These are phyloP conservation scores for Caiman crocodilus DNA, from an alignment of 2,797 vertebrate genomes.

Conservation along the genomic window DNA sequence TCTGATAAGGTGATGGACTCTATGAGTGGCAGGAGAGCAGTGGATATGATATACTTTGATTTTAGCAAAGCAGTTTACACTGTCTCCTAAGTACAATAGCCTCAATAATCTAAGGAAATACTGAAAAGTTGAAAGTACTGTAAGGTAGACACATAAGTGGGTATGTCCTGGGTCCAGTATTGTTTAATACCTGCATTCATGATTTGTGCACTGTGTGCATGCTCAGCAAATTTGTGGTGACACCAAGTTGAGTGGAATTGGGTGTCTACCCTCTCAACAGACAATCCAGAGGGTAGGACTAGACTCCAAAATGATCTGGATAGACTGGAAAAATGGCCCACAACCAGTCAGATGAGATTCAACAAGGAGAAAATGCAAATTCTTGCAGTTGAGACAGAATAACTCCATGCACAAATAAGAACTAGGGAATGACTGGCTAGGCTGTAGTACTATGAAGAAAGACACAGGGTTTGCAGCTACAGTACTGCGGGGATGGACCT, in stretches of 20 bases:
- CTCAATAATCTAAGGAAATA: not conserved
- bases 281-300: no score
- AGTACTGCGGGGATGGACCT: not conserved
- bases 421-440: rapidly evolving
- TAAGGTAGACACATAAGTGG: not conserved
- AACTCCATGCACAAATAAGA: not conserved
- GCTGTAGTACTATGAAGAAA: no score
- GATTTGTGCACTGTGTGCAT: no score
- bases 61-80: not conserved
- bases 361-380: not conserved
- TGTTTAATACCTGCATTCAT: not conserved
- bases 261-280: no score
- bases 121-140: not conserved
- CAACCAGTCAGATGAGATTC: not conserved
- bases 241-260: no score
- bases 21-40: no score
- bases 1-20: no score
- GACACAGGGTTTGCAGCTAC: no score
- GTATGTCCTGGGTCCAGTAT: not conserved
- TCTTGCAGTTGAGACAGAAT: not conserved
- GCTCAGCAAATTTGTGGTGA: not conserved
- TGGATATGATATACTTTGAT: not conserved
- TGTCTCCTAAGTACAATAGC: not conserved
- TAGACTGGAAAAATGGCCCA: not conserved
- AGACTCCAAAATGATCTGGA: not conserved